Conservation (phyloP, 2,113 vertebrate species). For the Sterrhoptilus dennistouni region DNA sequence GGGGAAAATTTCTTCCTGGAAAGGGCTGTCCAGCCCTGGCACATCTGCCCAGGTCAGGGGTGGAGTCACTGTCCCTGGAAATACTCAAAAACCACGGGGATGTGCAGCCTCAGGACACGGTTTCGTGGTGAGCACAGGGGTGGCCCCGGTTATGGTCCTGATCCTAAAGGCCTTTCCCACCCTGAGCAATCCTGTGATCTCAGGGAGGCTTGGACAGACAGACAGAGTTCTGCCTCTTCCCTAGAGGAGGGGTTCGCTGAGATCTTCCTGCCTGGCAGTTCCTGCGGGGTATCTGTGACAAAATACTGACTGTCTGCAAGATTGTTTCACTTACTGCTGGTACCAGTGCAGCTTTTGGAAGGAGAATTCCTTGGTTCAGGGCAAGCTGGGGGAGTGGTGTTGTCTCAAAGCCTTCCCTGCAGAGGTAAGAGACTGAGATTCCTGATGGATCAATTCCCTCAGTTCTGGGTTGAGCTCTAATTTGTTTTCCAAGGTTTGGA, state of each 20-base stretch:
- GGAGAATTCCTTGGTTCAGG: background rate
- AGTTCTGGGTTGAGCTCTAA: background rate
- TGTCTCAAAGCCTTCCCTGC: background rate
- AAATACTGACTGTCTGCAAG: background rate
- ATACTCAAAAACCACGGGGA: accelerated
- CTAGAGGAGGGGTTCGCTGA: background rate
- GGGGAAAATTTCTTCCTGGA: no score
- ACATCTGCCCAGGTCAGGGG: background rate
- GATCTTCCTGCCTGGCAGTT: background rate
- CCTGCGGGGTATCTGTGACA: no score
- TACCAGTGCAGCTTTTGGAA: background rate
- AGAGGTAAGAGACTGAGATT: background rate
- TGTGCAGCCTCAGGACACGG: accelerated
- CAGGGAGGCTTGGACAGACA: accelerated
- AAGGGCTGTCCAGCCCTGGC: background rate
- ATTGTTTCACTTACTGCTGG: background rate
- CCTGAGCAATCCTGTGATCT: background rate
- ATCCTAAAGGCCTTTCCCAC: background rate
- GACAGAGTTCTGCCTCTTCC: background rate
- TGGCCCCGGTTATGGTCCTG: background rate
- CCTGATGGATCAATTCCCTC: background rate
- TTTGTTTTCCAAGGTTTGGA: background rate
- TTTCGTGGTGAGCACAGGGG: background rate
- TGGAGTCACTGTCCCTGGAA: background rate
- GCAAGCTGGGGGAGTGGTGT: background rate